These are phyloP conservation scores for Aethes cnicana DNA, from an alignment of 2,888 invertebrate genomes.

Conservation along the genomic window DNA sequence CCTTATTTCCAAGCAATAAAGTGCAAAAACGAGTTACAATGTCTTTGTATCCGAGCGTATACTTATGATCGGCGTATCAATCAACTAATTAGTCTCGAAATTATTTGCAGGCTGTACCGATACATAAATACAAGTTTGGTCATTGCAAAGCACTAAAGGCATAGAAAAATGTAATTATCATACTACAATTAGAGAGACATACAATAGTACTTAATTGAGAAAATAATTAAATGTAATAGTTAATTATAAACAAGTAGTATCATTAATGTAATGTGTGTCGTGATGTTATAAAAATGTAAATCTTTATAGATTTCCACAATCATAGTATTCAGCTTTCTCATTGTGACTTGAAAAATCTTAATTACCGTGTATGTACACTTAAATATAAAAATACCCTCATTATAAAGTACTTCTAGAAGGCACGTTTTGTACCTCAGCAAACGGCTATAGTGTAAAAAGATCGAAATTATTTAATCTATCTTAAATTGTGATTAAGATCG, in stretches of 20 bases:
- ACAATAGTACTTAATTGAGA: conserved; percentile 13
- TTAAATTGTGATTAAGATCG: conserved; percentile 14
- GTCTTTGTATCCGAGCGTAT: too few relatives aligned
- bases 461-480: conserved; percentile 12
- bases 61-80: too few relatives aligned
- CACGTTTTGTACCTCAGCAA: conserved; percentile 73
- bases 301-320: not conserved
- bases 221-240: conserved; percentile 17
- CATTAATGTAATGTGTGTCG: not conserved
- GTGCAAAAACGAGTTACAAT: too few relatives aligned
- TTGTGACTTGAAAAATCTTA: conserved; percentile 39
- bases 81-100: too few relatives aligned
- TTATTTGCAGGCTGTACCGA: conserved; percentile 11
- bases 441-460: conserved; percentile 41
- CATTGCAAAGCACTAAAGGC: conserved; percentile 26
- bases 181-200: conserved; percentile 29
- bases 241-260: not conserved
- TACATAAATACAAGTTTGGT: conserved; percentile 12
- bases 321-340: conserved; percentile 7
- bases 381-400: conserved; percentile 70
- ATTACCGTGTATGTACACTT: conserved; percentile 59
- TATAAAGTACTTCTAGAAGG: conserved; percentile 65
- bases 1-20: too few relatives aligned
- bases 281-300: conserved; percentile 27
- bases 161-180: conserved; percentile 28